These are phyloP conservation scores for Alectoris magna DNA, from an alignment of 2,797 vertebrate species.

Conservation along the genomic window DNA sequence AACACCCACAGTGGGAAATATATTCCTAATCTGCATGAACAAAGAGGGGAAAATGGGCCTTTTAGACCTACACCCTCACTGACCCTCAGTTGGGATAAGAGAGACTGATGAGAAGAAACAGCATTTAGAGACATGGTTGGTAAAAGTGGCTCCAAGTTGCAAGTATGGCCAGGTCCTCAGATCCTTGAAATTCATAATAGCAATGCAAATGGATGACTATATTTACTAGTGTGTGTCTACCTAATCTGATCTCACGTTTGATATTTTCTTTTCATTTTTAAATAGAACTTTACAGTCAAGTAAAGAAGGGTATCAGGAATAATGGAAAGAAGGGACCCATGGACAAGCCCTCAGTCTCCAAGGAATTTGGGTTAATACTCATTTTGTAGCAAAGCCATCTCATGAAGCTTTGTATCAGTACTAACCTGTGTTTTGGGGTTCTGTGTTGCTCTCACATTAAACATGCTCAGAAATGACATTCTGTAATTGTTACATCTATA, in stretches of 20 bases:
- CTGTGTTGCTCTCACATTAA: neutral
- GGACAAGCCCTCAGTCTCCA: neutral
- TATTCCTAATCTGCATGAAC: neutral
- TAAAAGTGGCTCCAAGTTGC: neutral
- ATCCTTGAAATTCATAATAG: neutral
- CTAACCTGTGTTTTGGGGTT: neutral
- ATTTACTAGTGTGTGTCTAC: neutral
- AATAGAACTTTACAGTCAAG: neutral
- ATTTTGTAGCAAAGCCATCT: neutral
- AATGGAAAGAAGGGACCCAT: neutral
- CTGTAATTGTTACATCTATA: neutral
- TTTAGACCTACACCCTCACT: neutral
- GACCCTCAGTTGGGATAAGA: neutral
- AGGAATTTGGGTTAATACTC: neutral
- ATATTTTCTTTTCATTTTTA: neutral
- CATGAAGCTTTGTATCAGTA: neutral
- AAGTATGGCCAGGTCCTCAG: accelerated
- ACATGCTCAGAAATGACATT: neutral
- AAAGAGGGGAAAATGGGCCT: neutral
- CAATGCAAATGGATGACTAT: neutral
- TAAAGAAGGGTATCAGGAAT: neutral
- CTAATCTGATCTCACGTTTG: neutral
- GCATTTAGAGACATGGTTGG: neutral
- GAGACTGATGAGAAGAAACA: neutral
- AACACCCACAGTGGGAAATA: neutral